Evolutionary conservation across 2,113 vertebrate species (phyloP), one percentile per base, ranked within the genome.

Genomic region (Castor canadensis): DNA sequence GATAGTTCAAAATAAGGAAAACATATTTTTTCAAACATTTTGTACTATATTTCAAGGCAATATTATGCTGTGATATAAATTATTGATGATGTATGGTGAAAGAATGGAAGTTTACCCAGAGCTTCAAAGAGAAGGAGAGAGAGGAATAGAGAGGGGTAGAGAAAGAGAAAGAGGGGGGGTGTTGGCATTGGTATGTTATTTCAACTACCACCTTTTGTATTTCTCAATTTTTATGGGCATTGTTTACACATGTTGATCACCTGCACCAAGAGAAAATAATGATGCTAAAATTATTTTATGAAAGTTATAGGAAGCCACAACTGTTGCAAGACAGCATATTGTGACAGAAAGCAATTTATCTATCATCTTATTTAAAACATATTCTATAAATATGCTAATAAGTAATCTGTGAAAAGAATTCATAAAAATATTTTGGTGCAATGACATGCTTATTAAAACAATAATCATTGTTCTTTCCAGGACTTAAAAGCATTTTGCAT

Each of bases 1-100:
- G 58, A 73, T 97, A 93, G 43, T 83, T 85, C 71, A 96, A 96
- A 97, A 95, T 56, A 77, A 96, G 81, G 91, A 67, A 97, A 97
- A 94, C 24, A 5, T 15, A 30, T 69, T 32, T 38, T 87, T 93
- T 45, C 75, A 97, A 95, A 94, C 58, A 89, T 67, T n/a, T 1
- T 77, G 20, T 92, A 13, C 67, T 73, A 49, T 10, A 79, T 87
- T 97, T 97, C 82, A 93, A 85, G 35, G 24, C n/a, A 96, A 54
- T 7, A 85, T 94, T 95, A 96, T 0, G 95, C 49, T 15, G 93
- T 94, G 93, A 66, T 81, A 38, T 15, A 72, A 49, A 91, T 88
- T 97, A 95, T 60, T 95, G 7, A 40, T 80, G 92, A 38, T 6
- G 87, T 28, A 76, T 8, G 28, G 3, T 66, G 52, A 83, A 2